Conservation (phyloP, 92 coral and sea anemone species). For the Epizoanthus scotinus region DNA sequence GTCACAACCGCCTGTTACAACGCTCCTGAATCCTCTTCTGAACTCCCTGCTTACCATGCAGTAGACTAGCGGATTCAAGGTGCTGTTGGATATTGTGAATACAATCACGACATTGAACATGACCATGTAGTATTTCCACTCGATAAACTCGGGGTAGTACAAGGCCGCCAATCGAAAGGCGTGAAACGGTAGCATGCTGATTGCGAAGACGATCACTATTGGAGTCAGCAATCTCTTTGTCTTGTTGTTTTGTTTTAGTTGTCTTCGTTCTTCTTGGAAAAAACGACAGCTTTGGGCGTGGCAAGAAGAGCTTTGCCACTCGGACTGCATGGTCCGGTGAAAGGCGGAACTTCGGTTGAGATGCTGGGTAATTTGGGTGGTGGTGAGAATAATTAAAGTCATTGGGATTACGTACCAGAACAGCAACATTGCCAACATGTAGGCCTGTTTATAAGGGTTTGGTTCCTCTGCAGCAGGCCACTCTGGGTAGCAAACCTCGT, state of each 20-base stretch:
- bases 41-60: constrained; percentile 36
- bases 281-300: constrained; percentile 14
- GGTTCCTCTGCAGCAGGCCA: no score
- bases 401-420: no score
- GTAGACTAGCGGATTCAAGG: constrained; percentile 29
- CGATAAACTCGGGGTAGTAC: not conserved
- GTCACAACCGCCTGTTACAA: constrained; percentile 2
- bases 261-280: constrained; percentile 12
- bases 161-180: constrained; percentile 13
- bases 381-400: no score
- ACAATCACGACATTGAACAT: constrained; percentile 26
- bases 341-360: constrained; percentile 30
- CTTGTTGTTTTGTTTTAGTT: constrained; percentile 25
- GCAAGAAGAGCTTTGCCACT: constrained; percentile 8
- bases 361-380: no score
- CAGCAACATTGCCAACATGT: no score
- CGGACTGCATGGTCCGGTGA: constrained; percentile 34
- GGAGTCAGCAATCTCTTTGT: constrained; percentile 33
- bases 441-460: no score
- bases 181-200: constrained; percentile 30
- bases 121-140: constrained; percentile 25
- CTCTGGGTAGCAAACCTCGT: no score
- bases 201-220: constrained; percentile 12
- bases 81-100: constrained; percentile 23
- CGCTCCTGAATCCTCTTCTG: constrained; percentile 13